Evolutionary conservation across 2,888 invertebrate species (phyloP).

Genomic region (Sussaba pulchella): DNA sequence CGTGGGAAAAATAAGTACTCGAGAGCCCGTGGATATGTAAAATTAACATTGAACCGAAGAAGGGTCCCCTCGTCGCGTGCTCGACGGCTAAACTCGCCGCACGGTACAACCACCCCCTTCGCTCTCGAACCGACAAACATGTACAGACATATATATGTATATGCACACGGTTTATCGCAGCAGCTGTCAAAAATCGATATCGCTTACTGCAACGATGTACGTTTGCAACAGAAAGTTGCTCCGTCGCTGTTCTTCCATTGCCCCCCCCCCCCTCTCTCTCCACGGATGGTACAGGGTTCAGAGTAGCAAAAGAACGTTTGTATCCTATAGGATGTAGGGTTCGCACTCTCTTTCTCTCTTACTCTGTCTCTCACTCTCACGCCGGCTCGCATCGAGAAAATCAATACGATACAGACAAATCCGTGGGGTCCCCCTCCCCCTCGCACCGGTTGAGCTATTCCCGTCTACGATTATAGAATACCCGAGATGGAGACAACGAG

Average conservation of each 20-base stretch:
- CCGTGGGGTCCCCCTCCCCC: slow-evolving; percentile 57
- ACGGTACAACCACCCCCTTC: slow-evolving; percentile 64
- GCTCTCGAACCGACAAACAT: slow-evolving; percentile 47
- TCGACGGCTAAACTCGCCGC: slow-evolving; percentile 36
- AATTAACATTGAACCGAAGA: slow-evolving; percentile 51
- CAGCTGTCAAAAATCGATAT: slow-evolving; percentile 84
- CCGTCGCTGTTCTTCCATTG: slow-evolving; percentile 41
- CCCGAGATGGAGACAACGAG: slow-evolving; percentile 49
- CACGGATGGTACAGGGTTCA: slow-evolving; percentile 59
- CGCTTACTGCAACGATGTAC: slow-evolving; percentile 68
- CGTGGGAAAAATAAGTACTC: slow-evolving; percentile 50
- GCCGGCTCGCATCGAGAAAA: slow-evolving; percentile 71
- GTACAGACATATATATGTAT: slow-evolving; percentile 11
- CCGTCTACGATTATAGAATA: slow-evolving; percentile 62
- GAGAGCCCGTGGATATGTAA: slow-evolving; percentile 49
- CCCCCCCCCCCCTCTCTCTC: too few species aligned
- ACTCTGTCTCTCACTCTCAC: slow-evolving; percentile 21
- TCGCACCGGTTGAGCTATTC: slow-evolving; percentile 28
- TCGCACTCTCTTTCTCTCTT: slow-evolving; percentile 46
- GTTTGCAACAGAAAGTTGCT: slow-evolving; percentile 31
- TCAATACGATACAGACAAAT: slow-evolving; percentile 76
- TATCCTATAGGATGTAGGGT: slow-evolving; percentile 47
- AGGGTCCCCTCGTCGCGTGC: slow-evolving; percentile 52
- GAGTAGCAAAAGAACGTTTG: slow-evolving; percentile 39
- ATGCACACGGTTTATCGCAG: slow-evolving; percentile 66